Evolutionary conservation across 2,113 vertebrate species (phyloP).

Genomic region (Oncorhynchus keta): DNA sequence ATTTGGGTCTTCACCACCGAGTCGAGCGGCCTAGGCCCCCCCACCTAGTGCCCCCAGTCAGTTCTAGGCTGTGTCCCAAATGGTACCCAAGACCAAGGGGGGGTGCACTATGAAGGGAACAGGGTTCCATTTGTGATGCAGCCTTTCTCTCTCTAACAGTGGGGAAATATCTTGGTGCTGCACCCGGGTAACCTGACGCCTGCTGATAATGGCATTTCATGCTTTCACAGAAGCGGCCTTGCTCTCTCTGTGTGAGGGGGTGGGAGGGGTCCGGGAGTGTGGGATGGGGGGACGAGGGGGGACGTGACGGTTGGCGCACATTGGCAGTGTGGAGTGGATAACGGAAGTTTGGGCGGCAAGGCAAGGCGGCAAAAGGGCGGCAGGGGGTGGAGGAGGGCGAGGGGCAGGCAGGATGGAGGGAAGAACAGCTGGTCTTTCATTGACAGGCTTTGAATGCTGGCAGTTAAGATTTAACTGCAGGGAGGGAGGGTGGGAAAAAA

Average conservation of each 20-base stretch:
- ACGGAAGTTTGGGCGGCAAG: slow-evolving; percentile 45
- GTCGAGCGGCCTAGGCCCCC: too few species aligned
- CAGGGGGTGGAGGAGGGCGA: neutral
- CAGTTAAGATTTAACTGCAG: slow-evolving; percentile 63
- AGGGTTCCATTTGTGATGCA: slow-evolving; percentile 35
- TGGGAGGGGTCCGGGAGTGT: slow-evolving; percentile 11
- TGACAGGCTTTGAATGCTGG: slow-evolving; percentile 68
- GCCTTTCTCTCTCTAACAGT: slow-evolving; percentile 53
- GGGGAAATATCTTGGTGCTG: slow-evolving; percentile 58
- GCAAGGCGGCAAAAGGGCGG: slow-evolving; percentile 31
- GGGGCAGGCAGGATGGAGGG: slow-evolving; percentile 1
- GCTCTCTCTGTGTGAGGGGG: slow-evolving; percentile 4
- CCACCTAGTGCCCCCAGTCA: too few species aligned
- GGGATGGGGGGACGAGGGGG: slow-evolving; percentile 15
- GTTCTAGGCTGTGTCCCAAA: too few species aligned
- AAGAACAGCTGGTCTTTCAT: slow-evolving; percentile 75
- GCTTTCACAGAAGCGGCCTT: slow-evolving; percentile 53
- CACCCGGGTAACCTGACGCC: slow-evolving; percentile 69
- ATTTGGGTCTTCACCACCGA: slow-evolving; percentile 38
- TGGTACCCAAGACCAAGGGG: neutral
- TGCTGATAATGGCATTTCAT: slow-evolving; percentile 60
- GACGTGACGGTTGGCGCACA: slow-evolving; percentile 7
- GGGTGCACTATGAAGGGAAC: slow-evolving; percentile 24
- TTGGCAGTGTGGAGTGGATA: slow-evolving; percentile 40
- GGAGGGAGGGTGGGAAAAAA: slow-evolving; percentile 6